Conservation (phyloP, 2,888 invertebrate species). For the Gandaritis pyraliata region DNA sequence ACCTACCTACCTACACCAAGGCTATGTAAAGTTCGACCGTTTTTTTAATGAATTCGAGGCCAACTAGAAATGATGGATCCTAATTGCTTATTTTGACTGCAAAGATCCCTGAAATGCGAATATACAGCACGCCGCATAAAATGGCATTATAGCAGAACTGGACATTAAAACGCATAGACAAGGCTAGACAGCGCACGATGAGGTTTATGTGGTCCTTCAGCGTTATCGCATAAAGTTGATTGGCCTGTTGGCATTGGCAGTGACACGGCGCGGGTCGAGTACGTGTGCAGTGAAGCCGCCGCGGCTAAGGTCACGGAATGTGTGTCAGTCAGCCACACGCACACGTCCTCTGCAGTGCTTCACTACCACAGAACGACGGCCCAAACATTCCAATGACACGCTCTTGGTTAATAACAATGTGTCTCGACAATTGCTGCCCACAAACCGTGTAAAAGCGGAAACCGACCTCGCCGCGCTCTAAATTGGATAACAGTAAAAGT, state of each 20-base stretch:
- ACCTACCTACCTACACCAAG: neutral
- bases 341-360: conserved; percentile 57
- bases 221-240: conserved; percentile 19
- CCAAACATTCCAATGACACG: conserved; percentile 68
- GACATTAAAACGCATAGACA: conserved; percentile 5
- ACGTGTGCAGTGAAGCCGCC: conserved; percentile 36
- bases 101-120: conserved; percentile 1
- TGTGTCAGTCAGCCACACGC: conserved; percentile 74
- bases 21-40: conserved; percentile 4
- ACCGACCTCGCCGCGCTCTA: conserved; percentile 76
- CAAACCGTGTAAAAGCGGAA: conserved; percentile 83
- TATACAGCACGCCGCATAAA: conserved; percentile 1
- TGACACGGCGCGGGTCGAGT: conserved; percentile 26
- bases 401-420: conserved; percentile 73
- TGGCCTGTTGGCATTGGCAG: conserved; percentile 30
- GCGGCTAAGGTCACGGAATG: conserved; percentile 58
- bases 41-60: neutral
- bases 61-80: neutral
- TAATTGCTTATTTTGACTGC: neutral
- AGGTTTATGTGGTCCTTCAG: conserved; percentile 5
- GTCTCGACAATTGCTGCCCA: conserved; percentile 61
- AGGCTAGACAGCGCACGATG: neutral
- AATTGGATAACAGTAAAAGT: conserved; percentile 84
- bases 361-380: conserved; percentile 37
- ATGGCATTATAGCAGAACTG: conserved; percentile 6